Percentiles rank a stretch among this genome's conserved stretches.
Evolutionary conservation across 2,888 invertebrate species (phyloP).

Genomic region (Amblyjoppa proteus): DNA sequence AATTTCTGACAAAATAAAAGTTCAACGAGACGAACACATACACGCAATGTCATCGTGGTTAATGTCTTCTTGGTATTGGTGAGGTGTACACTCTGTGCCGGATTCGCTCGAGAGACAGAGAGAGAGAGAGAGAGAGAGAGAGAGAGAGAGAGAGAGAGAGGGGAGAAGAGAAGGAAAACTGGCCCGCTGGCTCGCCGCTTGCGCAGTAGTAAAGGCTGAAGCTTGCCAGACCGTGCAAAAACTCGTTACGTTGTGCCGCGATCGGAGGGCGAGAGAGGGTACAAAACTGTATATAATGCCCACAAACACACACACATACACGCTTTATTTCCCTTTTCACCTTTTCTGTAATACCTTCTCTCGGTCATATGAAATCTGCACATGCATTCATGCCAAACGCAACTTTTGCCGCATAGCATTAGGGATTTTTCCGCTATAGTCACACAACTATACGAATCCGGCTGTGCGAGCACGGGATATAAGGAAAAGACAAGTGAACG

Average conservation of each 20-base stretch:
- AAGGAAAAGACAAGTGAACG: not conserved
- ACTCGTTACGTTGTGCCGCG: slow-evolving; percentile 53
- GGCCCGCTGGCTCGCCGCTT: slow-evolving; percentile 30
- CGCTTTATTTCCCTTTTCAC: not conserved
- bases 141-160: not conserved
- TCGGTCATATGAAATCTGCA: slow-evolving; percentile 37
- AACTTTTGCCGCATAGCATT: slow-evolving; percentile 58
- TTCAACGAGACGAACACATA: slow-evolving; percentile 34
- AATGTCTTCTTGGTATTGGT: not conserved
- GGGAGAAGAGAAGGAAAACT: not conserved
- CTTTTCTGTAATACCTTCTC: slow-evolving; percentile 7
- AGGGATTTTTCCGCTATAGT: slow-evolving; percentile 29
- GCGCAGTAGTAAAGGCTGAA: slow-evolving; percentile 58
- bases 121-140: not conserved
- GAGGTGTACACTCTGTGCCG: slow-evolving; percentile 41
- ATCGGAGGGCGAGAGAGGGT: slow-evolving; percentile 39
- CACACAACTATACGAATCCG: not conserved
- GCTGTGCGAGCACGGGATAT: not conserved
- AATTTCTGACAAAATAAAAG: slow-evolving; percentile 53
- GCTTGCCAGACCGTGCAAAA: slow-evolving; percentile 62
- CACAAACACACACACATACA: not conserved
- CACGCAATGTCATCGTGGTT: slow-evolving; percentile 16
- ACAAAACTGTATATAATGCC: not conserved
- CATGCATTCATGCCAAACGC: slow-evolving; percentile 54
- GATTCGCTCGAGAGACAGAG: not conserved